Conservation (phyloP, 64 coral and sea anemone species). For the Anthopleura sola region DNA sequence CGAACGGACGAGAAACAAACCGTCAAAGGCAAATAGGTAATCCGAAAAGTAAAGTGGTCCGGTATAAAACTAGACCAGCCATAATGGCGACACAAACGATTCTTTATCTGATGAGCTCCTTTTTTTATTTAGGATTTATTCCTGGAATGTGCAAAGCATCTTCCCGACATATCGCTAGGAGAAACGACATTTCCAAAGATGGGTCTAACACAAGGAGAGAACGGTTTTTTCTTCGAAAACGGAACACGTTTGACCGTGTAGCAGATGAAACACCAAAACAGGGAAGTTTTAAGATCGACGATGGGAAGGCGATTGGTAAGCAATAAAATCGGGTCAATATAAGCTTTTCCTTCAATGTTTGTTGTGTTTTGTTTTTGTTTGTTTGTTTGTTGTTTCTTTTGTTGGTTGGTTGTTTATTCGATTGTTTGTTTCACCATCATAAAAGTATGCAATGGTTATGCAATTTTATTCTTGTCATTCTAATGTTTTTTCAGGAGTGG, state of each 20-base stretch:
- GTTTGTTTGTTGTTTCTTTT: no score
- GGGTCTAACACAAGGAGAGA: neutral
- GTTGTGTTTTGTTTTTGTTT: no score
- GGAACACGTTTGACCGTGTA: neutral
- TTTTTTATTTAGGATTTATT: neutral
- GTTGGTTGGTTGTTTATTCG: no score
- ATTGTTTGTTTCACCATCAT: no score
- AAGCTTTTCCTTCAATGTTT: no score
- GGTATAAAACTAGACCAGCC: no score
- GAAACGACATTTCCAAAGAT: neutral
- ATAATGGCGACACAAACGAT: no score
- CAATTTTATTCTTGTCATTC: neutral
- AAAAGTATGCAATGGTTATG: no score
- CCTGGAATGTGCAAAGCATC: neutral
- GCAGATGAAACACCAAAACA: neutral
- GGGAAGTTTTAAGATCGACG: conserved; percentile 44
- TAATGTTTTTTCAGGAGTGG: conserved; percentile 24
- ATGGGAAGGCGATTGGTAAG: conserved; percentile 34
- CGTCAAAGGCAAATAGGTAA: no score
- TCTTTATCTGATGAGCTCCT: no score
- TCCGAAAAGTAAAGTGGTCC: no score
- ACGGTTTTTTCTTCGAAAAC: neutral
- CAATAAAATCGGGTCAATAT: neutral
- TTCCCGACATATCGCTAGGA: neutral
- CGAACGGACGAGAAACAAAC: no score